Base-by-base conservation (phyloP, 2,113 vertebrate species). In the Xiphorhynchus elegans region DNA sequence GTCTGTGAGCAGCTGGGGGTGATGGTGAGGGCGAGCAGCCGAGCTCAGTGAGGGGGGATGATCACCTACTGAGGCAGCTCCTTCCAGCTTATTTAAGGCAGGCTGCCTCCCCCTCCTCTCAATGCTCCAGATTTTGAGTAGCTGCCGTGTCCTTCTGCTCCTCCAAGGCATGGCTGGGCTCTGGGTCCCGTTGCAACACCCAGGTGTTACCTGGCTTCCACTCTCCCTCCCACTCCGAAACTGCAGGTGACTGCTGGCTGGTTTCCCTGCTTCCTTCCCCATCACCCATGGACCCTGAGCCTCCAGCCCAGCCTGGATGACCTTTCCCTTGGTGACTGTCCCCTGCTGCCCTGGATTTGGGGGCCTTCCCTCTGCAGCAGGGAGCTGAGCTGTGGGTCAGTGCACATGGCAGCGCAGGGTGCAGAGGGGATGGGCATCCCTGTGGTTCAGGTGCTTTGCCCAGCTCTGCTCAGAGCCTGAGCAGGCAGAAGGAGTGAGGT, bases 381-480 rank as follows among this genome's bases (percentile, higher is more conserved):
- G 60, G 69, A 11, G n/a, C 7, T 0, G 6, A 42, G 52, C 92
- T 44, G 78, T 40, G 50, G 90, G 50, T 56, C 53, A 6, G 87
- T 4, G 47, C 15, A 1, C 0, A 0, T 1, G 28, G 24, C 20
- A 52, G 68, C 40, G 56, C 19, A 1, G 0, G 0, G 17, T 13
- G 21, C 17, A 2, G 3, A 59, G 20, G 28, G 40, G 13, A 20
- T 2, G 2, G n/a, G n/a, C 11, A 5, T 17, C 83, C 56, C 18
- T 13, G 13, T 1, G 28, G 13, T 15, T 18, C 6, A 4, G 33
- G 20, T 8, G 52, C 31, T 81, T n/a, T 42, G 46, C 26, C 25
- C 70, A 25, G 62, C 53, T 58, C 59, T 23, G 40, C 55, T 49
- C 13, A 0, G 3, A 69, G 37, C 55, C 53, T 15, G 28, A 58